Evolutionary conservation across 1,140 invertebrate species (phyloP), one percentile per base, ranked within the genome.

Genomic region (Sitodiplosis mosellana): DNA sequence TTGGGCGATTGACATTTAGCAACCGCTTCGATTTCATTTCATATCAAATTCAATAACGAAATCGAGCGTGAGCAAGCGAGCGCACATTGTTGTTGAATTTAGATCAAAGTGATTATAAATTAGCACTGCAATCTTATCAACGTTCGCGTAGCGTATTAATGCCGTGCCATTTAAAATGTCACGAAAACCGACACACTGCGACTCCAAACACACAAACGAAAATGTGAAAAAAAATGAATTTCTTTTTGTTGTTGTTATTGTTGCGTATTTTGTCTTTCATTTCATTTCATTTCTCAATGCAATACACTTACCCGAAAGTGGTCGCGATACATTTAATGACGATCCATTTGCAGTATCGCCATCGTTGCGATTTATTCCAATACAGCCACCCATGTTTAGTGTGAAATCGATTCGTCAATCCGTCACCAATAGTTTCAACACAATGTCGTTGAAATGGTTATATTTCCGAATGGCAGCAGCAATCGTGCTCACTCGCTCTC

Each of bases 261-360:
- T 38, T 45, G 17, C 45, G 27, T 34, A 7, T 22, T 54, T 54
- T 46, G 27, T 27, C 27, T 27, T 27, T 27, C 27, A 27, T 27
- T 27, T 27, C 4, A 27, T 5, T 27, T 27, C 27, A 27, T 5
- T 27, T 3, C 10, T 27, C 10, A 27, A 27, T 27, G n/a, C n/a
- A 55, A 55, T 61, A 51, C 57, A 59, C 68, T 68, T 70, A 81
- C 82, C 79, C 67, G 78, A 79, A 70, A 75, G 76, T 51, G 79
- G 78, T 63, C 81, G 76, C 53, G 81, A 80, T 54, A 81, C 75
- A 60, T 80, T 81, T 52, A 77, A 80, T 27, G 80, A 80, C 46
- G 77, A 81, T 55, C 81, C 78, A 59, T 82, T 80, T 54, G 80
- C 78, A 49, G 78, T 79, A 60, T 78, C 79, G 65, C 80, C 81